phyloP scores from a whole-genome alignment of 2,888 invertebrate species.

The Caenorhabditis wallacei region DNA sequence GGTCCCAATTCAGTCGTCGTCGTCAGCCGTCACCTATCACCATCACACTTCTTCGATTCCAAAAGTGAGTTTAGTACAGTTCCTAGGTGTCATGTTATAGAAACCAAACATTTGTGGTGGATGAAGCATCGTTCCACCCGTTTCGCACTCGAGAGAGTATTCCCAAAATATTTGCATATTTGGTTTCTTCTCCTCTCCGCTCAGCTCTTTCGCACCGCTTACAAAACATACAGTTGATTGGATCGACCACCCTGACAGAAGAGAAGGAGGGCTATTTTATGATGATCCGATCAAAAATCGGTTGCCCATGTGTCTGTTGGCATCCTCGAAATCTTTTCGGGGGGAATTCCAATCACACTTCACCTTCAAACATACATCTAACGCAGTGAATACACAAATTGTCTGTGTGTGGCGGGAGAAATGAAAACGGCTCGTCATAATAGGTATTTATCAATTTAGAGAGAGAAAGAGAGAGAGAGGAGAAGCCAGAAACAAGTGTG shows the following conservation, averaged over 20 bases:
- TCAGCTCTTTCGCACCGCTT: conserved; percentile 36
- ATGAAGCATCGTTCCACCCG: conserved; percentile 33
- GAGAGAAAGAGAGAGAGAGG: neutral
- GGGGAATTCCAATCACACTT: conserved; percentile 45
- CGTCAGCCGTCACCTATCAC: conserved; percentile 49
- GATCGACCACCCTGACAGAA: conserved; percentile 17
- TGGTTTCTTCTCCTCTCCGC: conserved; percentile 39
- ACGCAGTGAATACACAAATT: neutral
- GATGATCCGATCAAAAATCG: conserved; percentile 46
- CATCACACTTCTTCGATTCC: conserved; percentile 62
- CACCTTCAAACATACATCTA: conserved; percentile 29
- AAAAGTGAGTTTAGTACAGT: conserved; percentile 54
- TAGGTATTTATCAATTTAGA: conserved; percentile 52
- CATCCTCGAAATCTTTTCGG: neutral
- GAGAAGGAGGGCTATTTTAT: neutral
- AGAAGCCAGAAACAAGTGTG: conserved; percentile 27
- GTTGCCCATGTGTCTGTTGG: conserved; percentile 23
- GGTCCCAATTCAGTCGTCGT: conserved; percentile 44
- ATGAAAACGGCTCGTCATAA: conserved; percentile 53
- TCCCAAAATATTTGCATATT: conserved; percentile 67
- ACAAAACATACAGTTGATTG: conserved; percentile 19
- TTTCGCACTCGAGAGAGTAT: conserved; percentile 53
- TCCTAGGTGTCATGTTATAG: conserved; percentile 41
- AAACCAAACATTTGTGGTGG: conserved; percentile 36
- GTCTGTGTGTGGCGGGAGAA: no score